Conservation (phyloP, 1,140 invertebrate genomes). For the Drosophila yakuba region DNA sequence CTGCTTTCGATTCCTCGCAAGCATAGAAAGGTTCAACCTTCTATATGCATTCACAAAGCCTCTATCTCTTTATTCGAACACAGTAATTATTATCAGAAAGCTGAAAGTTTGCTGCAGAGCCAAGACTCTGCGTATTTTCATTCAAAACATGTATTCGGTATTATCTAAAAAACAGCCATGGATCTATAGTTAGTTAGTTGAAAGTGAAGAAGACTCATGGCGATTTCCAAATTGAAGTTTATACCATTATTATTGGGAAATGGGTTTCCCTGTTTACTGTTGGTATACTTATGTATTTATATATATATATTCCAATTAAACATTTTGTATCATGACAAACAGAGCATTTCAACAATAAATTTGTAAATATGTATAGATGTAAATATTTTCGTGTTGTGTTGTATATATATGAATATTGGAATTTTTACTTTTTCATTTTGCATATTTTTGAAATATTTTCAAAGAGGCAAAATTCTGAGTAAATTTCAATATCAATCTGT, state of each 20-base stretch:
- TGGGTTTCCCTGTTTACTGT: conserved; percentile 60
- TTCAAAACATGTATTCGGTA: conserved; percentile 63
- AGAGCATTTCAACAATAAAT: conserved; percentile 70
- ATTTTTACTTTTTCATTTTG: no score
- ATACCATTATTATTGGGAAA: conserved; percentile 56
- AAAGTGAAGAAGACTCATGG: conserved; percentile 33
- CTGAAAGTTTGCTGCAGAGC: conserved; percentile 11
- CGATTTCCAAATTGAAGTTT: conserved; percentile 59
- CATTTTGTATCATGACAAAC: conserved; percentile 73
- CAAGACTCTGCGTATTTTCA: conserved; percentile 53
- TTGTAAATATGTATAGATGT: conserved; percentile 74
- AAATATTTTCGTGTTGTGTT: conserved; percentile 4
- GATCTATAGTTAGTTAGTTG: conserved; percentile 35
- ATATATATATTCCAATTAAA: conserved; percentile 68
- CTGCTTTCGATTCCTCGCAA: conserved; percentile 62
- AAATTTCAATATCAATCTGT: no score
- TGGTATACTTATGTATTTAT: conserved; percentile 62
- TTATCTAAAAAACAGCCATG: conserved; percentile 60
- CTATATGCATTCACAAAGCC: conserved; percentile 45
- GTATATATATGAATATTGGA: not conserved
- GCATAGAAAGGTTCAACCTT: conserved; percentile 72
- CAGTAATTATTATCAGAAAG: conserved; percentile 61
- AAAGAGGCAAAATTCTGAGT: no score
- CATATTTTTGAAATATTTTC: no score
- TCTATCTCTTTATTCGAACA: conserved; percentile 58